Conservation (phyloP, 1,140 invertebrate species). For the Drosophila aff. region DNA sequence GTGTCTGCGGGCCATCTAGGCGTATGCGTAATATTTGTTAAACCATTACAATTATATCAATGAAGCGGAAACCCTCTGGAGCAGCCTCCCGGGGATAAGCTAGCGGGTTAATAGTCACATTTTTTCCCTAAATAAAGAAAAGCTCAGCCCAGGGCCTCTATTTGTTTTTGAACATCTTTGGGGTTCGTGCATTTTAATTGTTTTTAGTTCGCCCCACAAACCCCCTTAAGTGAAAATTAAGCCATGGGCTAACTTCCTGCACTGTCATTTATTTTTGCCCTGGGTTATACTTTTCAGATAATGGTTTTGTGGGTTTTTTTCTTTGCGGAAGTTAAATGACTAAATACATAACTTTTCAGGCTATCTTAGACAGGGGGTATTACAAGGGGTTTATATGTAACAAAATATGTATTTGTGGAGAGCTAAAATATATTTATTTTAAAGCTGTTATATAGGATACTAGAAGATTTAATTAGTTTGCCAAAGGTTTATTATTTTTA, state of each 20-base stretch:
- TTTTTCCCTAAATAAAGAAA: slow-evolving; percentile 3
- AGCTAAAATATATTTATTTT: not conserved
- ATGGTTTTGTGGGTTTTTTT: not conserved
- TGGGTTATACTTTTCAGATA: not conserved
- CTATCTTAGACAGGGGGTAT: not conserved
- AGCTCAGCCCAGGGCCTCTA: slow-evolving; percentile 1
- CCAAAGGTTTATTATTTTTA: not conserved
- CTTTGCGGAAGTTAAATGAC: slow-evolving; percentile 7
- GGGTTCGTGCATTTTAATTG: slow-evolving; percentile 21
- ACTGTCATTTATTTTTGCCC: not conserved
- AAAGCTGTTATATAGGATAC: not conserved
- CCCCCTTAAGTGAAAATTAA: not conserved
- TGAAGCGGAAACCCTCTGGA: slow-evolving; percentile 29
- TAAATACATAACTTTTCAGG: not conserved
- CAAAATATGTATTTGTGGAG: not conserved
- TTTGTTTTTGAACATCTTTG: slow-evolving; percentile 16
- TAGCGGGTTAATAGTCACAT: slow-evolving; percentile 18
- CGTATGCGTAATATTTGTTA: slow-evolving; percentile 41
- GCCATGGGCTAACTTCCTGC: slow-evolving; percentile 9
- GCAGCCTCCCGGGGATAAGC: not conserved
- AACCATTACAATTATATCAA: slow-evolving; percentile 44
- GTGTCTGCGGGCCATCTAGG: slow-evolving; percentile 26
- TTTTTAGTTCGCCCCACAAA: not conserved
- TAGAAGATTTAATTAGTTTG: not conserved
- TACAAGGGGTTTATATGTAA: not conserved